Evolutionary conservation across 2,113 vertebrate species (phyloP).

Genomic region (Choloepus hoffmanni): DNA sequence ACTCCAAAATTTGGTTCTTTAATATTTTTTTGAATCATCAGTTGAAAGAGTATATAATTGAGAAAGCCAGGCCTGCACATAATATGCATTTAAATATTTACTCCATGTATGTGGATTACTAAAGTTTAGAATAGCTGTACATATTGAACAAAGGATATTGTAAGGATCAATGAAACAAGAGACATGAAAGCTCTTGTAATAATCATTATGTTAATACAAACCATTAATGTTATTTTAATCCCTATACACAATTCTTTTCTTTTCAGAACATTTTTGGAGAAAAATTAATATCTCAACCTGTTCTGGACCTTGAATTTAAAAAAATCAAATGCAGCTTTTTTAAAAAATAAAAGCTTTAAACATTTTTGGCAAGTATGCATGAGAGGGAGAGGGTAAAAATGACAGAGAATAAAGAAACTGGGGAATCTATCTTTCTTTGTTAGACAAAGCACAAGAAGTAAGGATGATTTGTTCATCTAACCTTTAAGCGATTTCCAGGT

Average conservation of each 20-base stretch:
- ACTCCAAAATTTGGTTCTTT: not conserved
- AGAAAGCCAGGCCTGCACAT: not conserved
- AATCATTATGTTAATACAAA: constrained; percentile 33
- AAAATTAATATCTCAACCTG: not conserved
- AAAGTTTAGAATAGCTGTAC: constrained; percentile 49
- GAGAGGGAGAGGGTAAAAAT: not conserved
- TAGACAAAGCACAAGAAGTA: not conserved
- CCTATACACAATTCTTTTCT: constrained; percentile 8
- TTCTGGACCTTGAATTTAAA: not conserved
- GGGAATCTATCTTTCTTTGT: not conserved
- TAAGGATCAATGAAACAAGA: constrained; percentile 61
- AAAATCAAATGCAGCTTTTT: not conserved
- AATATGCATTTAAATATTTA: constrained; percentile 65
- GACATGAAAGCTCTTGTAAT: constrained; percentile 59
- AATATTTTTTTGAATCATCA: constrained; percentile 1
- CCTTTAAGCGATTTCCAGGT: not conserved
- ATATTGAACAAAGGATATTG: constrained; percentile 39
- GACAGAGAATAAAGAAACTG: not conserved
- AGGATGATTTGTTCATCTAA: not conserved
- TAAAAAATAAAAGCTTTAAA: not conserved
- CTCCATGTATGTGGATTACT: constrained; percentile 17
- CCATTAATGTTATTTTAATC: constrained; percentile 55
- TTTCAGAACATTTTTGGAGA: not conserved
- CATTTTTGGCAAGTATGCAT: not conserved
- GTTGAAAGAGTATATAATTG: not conserved